Evolutionary conservation across 1,140 invertebrate genomes (phyloP).

Genomic region (Latrodectus geometricus): DNA sequence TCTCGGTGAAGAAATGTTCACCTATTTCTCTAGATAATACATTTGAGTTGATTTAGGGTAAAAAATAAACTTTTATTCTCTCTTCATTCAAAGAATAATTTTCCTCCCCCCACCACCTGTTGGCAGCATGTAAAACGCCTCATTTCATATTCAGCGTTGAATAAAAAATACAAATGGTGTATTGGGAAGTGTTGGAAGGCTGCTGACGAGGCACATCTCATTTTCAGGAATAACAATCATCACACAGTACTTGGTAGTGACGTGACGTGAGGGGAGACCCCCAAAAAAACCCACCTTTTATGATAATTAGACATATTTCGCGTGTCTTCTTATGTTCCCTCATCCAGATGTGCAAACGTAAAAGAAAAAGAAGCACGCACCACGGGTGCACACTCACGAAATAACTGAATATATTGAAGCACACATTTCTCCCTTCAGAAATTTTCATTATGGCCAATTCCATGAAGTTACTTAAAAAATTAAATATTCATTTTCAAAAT

Average conservation of each 20-base stretch:
- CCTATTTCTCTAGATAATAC: too few species aligned
- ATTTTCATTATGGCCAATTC: too few species aligned
- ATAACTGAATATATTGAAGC: slow-evolving; percentile 38
- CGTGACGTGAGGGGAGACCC: slow-evolving; percentile 18
- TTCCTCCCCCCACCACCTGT: background rate
- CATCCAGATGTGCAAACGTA: background rate
- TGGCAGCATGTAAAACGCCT: background rate
- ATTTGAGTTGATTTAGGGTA: too few species aligned
- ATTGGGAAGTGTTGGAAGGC: background rate
- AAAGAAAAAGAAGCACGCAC: slow-evolving; percentile 26
- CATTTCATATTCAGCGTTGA: background rate
- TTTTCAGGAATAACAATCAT: background rate
- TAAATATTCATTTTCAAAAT: too few species aligned
- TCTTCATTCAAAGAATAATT: background rate
- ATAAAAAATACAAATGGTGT: background rate
- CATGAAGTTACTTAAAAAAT: too few species aligned
- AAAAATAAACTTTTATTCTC: too few species aligned
- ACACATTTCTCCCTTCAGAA: background rate
- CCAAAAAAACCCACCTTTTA: slow-evolving; percentile 38
- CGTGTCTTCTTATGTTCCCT: slow-evolving; percentile 11
- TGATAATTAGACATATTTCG: slow-evolving; percentile 46
- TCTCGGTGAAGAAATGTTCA: too few species aligned
- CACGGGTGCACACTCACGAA: slow-evolving; percentile 24
- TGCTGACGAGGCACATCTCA: background rate
- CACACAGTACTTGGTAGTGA: background rate